Evolutionary conservation across 2,888 invertebrate species (phyloP).

Genomic region (Drosophila algonquin): DNA sequence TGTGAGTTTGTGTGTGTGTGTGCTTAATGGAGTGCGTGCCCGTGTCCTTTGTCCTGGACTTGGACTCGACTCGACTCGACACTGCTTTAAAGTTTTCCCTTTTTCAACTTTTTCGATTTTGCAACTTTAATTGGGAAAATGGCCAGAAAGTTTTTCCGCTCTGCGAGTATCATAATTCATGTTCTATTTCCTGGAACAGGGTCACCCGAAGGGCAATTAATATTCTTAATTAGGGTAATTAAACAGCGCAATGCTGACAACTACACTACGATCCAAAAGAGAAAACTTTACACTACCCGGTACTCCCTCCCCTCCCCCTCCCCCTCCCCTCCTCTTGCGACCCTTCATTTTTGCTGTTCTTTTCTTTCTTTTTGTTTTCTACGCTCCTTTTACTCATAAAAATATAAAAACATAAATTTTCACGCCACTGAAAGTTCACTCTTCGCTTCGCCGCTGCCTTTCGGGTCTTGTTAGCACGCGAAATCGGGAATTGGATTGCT

Average conservation of each 20-base stretch:
- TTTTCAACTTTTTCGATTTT: conserved; percentile 74
- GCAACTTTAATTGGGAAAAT: conserved; percentile 71
- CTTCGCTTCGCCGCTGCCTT: conserved; percentile 23
- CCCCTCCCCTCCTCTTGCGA: conserved; percentile 15
- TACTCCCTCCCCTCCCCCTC: not conserved
- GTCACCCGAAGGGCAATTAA: conserved; percentile 79
- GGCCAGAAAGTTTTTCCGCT: conserved; percentile 62
- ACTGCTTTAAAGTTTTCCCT: conserved; percentile 60
- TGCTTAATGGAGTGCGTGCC: conserved; percentile 74
- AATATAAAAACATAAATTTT: conserved; percentile 74
- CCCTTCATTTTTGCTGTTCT: conserved; percentile 4
- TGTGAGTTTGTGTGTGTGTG: conserved; percentile 23
- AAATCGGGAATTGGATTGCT: conserved; percentile 49
- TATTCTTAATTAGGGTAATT: conserved; percentile 84
- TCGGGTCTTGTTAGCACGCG: conserved; percentile 71
- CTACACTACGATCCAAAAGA: conserved; percentile 65
- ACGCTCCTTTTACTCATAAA: conserved; percentile 11
- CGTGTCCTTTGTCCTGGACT: conserved; percentile 49
- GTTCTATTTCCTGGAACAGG: conserved; percentile 60
- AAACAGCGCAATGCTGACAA: conserved; percentile 82
- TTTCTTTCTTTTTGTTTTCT: conserved; percentile 8
- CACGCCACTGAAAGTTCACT: conserved; percentile 50
- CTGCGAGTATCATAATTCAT: conserved; percentile 65
- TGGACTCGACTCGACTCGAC: no score
- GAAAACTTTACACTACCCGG: conserved; percentile 65